A percentile compares a stretch with the other conserved stretches of the same genome.
Evolutionary conservation across 2,888 invertebrate genomes (phyloP).

Genomic region (Germaria angustata): DNA sequence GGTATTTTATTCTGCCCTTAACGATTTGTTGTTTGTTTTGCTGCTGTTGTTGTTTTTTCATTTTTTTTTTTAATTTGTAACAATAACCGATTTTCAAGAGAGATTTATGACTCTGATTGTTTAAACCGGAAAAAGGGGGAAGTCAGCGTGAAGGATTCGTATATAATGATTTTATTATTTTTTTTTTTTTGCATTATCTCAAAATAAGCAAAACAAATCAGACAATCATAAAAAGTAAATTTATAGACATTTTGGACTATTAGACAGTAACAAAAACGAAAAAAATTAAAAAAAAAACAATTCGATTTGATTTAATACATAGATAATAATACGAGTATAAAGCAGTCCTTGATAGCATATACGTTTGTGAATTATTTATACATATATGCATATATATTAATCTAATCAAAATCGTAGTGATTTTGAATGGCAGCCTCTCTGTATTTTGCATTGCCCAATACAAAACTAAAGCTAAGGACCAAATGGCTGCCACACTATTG

Average conservation of each 20-base stretch:
- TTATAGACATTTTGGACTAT: neutral
- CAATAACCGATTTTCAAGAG: conserved; percentile 35
- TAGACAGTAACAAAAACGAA: no score
- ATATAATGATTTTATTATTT: conserved; percentile 14
- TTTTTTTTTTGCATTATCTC: neutral
- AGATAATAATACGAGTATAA: no score
- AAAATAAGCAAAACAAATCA: neutral
- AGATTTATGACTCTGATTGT: conserved; percentile 43
- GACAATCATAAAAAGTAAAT: neutral
- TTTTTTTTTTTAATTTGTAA: conserved; percentile 4
- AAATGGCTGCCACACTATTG: no score
- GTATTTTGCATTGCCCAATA: no score
- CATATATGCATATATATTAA: no score
- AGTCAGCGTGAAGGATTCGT: neutral
- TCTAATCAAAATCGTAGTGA: no score
- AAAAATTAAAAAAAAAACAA: no score
- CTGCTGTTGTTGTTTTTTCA: neutral
- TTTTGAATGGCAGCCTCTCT: no score
- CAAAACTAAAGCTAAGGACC: no score
- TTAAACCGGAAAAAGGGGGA: neutral
- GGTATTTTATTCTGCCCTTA: conserved; percentile 8
- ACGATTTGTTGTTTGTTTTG: neutral
- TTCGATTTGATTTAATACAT: no score
- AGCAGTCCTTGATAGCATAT: no score
- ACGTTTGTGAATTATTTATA: no score